Evolutionary conservation across 2,797 vertebrate genomes (phyloP).

Genomic region (Natrix natrix): DNA sequence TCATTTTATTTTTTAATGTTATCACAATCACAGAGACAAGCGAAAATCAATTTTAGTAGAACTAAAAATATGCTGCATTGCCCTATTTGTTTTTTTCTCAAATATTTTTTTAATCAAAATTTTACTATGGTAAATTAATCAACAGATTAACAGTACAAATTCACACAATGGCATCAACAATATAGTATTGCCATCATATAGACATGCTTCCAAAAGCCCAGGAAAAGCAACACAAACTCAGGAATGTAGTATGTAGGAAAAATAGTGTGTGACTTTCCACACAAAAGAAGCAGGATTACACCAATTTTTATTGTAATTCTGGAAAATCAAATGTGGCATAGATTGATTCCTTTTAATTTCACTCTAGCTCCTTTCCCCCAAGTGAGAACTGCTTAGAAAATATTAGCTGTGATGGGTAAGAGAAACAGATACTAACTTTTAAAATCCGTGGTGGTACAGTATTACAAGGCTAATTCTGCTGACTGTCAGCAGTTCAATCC

Average conservation of each 20-base stretch:
- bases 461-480: not conserved
- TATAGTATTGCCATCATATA: not conserved
- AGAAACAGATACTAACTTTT: not conserved
- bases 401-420: not conserved
- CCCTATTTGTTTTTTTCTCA: not conserved
- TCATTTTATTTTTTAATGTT: not conserved
- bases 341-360: not conserved
- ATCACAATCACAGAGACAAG: not conserved
- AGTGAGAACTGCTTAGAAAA: not conserved
- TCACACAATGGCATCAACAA: not conserved
- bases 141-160: not conserved
- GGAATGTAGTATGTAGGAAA: not conserved
- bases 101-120: not conserved
- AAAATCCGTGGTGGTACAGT: not conserved
- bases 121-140: not conserved
- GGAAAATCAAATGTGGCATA: not conserved
- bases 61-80: not conserved
- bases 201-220: not conserved
- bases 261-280: not conserved
- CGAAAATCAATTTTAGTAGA: not conserved
- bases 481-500: not conserved
- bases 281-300: not conserved
- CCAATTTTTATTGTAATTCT: not conserved
- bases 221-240: not conserved
- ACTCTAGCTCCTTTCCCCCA: not conserved